Conservation (phyloP, 2,797 vertebrate species). For the Melanotaenia pygmaea region DNA sequence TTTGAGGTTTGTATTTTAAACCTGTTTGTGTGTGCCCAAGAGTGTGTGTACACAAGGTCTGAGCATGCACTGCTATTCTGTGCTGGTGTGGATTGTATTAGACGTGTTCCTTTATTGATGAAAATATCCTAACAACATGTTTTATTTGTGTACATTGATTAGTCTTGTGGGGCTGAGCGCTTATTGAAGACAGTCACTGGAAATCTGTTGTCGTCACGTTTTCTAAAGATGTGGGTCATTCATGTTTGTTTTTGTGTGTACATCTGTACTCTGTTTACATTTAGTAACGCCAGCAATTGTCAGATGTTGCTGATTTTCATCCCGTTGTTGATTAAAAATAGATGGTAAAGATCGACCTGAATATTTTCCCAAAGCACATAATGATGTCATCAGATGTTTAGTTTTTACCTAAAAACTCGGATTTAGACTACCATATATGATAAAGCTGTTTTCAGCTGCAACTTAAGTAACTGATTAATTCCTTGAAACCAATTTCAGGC, state of each 20-base stretch:
- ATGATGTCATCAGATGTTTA: not conserved
- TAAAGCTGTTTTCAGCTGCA: not conserved
- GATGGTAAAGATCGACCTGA: not conserved
- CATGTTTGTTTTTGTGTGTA: not conserved
- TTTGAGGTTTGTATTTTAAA: constrained; percentile 58
- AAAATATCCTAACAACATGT: not conserved
- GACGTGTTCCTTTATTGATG: constrained; percentile 6
- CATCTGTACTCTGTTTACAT: constrained; percentile 10
- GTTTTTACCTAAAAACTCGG: constrained; percentile 3
- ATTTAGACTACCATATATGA: not conserved
- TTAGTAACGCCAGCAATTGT: not conserved
- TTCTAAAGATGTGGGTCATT: not conserved
- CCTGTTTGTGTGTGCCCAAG: not conserved
- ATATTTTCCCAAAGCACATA: not conserved
- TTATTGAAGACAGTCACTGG: not conserved
- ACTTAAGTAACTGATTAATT: not conserved
- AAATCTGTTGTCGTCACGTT: constrained; percentile 1
- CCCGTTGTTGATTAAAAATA: not conserved
- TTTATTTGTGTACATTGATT: not conserved
- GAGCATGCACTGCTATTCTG: constrained; percentile 16
- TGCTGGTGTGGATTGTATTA: not conserved
- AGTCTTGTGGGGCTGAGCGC: not conserved
- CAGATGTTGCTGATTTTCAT: not conserved
- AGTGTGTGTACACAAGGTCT: not conserved
- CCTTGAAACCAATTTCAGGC: not conserved